phyloP scores from a whole-genome alignment of 2,888 invertebrate species.

The Torymus aiolomorphi region DNA sequence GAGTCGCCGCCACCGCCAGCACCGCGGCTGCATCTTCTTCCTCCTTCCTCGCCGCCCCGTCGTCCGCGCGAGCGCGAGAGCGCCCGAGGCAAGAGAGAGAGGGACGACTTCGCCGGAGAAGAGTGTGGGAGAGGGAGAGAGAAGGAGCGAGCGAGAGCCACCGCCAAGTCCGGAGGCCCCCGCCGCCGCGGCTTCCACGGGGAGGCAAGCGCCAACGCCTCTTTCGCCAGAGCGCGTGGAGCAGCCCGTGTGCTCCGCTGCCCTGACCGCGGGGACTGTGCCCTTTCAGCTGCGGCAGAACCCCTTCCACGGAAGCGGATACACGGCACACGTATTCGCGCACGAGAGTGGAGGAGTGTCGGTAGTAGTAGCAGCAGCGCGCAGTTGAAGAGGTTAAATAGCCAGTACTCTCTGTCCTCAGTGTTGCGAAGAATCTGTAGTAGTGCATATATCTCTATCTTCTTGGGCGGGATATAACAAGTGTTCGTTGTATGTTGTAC shows the following conservation, averaged over 20 bases:
- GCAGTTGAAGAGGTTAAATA: constrained; percentile 29
- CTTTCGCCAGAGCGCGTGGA: too few species aligned
- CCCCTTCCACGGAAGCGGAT: constrained; percentile 21
- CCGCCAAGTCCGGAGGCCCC: constrained; percentile 25
- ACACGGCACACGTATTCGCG: neutral
- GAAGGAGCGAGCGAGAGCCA: constrained; percentile 31
- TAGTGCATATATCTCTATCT: constrained; percentile 19
- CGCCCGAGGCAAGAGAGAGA: constrained; percentile 48
- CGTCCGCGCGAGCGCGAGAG: constrained; percentile 32
- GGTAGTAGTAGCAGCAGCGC: neutral
- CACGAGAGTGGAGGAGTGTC: constrained; percentile 22
- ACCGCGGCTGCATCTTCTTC: neutral
- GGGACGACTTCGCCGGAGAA: constrained; percentile 21
- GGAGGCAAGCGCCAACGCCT: too few species aligned
- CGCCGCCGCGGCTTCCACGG: constrained; percentile 29
- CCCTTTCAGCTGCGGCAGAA: neutral
- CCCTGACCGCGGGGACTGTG: too few species aligned
- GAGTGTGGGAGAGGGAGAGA: constrained; percentile 32
- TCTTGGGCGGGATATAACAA: constrained; percentile 40
- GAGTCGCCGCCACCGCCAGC: neutral
- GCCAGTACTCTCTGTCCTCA: neutral
- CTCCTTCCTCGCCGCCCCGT: neutral
- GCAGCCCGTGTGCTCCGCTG: too few species aligned
- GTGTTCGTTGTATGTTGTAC: constrained; percentile 54
- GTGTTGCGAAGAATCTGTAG: constrained; percentile 39